phyloP scores from a whole-genome alignment of 1,140 invertebrate genomes.

The Pseudomyrmex cubaensis region DNA sequence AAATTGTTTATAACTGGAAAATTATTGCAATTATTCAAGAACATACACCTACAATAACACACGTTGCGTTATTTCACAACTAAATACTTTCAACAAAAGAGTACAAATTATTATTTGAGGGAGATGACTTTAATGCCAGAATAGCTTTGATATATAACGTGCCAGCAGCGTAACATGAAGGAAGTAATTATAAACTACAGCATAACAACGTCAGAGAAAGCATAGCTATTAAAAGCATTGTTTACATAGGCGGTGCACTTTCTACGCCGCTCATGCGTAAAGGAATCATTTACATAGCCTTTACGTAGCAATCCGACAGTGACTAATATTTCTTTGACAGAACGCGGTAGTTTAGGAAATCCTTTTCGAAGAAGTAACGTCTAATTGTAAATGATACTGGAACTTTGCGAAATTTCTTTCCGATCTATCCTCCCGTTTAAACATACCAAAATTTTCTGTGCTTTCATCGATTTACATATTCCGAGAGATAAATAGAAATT shows the following conservation, averaged over 20 bases:
- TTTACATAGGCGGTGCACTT: constrained; percentile 28
- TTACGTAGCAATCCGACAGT: not conserved
- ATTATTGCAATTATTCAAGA: constrained; percentile 5
- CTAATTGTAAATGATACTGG: not conserved
- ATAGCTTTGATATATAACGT: constrained; percentile 1
- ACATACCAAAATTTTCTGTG: not conserved
- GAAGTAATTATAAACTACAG: constrained; percentile 52
- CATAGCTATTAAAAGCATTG: constrained; percentile 25
- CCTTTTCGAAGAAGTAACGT: not conserved
- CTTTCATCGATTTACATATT: constrained; percentile 6
- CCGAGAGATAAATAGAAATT: constrained; percentile 6
- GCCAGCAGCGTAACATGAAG: constrained; percentile 4
- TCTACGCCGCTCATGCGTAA: constrained; percentile 8
- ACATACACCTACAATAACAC: not conserved
- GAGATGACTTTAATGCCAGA: not conserved
- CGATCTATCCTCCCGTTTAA: not conserved
- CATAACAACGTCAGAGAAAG: constrained; percentile 3
- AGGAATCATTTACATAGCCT: constrained; percentile 20
- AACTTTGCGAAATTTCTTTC: constrained; percentile 9
- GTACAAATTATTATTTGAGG: constrained; percentile 16
- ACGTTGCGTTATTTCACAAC: not conserved
- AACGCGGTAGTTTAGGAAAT: not conserved
- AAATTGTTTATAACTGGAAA: not conserved
- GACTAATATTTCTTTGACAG: not conserved
- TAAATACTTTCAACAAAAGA: constrained; percentile 17